Percentiles rank a stretch among this genome's conserved stretches.
These are phyloP conservation scores for Cyrtorhinus lividipennis DNA, from an alignment of 1,140 invertebrate genomes.

Conservation along the genomic window DNA sequence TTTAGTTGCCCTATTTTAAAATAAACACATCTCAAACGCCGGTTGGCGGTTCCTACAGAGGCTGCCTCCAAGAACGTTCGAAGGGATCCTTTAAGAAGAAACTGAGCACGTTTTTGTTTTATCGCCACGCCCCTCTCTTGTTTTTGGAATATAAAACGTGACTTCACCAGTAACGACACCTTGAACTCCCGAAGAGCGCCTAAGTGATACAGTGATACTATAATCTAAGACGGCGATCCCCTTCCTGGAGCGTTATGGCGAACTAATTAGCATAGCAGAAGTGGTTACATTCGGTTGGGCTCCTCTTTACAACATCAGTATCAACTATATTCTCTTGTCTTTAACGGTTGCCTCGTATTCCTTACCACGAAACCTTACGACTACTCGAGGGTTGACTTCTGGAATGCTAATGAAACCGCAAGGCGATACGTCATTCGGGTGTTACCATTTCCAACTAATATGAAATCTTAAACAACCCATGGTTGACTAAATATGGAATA, in stretches of 20 bases:
- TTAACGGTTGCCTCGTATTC: background rate
- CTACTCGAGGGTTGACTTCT: background rate
- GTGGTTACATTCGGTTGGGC: background rate
- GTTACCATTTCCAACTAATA: too few relatives aligned
- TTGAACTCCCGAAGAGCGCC: background rate
- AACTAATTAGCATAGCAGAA: slow-evolving; percentile 1
- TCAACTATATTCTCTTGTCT: slow-evolving; percentile 5
- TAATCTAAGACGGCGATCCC: background rate
- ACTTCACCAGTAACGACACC: slow-evolving; percentile 13
- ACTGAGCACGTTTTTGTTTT: slow-evolving; percentile 13
- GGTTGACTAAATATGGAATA: too few relatives aligned
- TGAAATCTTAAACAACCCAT: too few relatives aligned
- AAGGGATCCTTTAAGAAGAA: background rate
- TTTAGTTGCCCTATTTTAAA: background rate
- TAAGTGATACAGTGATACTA: slow-evolving; percentile 2
- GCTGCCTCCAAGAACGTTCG: background rate
- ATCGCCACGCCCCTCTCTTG: background rate
- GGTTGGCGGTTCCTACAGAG: too few relatives aligned
- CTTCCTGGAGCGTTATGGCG: background rate
- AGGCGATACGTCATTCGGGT: background rate
- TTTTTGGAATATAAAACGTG: slow-evolving; percentile 9
- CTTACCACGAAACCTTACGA: background rate
- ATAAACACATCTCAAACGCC: background rate
- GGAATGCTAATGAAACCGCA: background rate
- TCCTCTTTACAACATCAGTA: slow-evolving; percentile 2